Evolutionary conservation across 2,113 vertebrate genomes (phyloP), one percentile per base, ranked within the genome.

Genomic region (Tretioscincus oriximinensis): DNA sequence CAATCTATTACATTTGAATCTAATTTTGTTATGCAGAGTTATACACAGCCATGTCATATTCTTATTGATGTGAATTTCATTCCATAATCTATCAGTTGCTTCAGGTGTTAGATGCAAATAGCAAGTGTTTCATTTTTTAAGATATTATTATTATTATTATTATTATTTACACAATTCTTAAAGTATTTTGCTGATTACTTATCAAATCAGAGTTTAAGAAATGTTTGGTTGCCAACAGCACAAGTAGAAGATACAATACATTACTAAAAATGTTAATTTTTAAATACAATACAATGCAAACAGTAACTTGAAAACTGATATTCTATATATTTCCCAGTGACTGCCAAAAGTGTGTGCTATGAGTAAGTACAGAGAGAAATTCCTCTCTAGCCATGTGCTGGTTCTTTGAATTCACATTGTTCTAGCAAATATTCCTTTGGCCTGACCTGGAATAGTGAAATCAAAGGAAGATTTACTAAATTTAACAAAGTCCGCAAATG

Each of bases 111-210:
- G 21, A 3, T 5, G 83, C 81, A 84, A 91, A 81, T 84, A 12
- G 63, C 86, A 77, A 63, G 10, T 86, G 51, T 41, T 72, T 26
- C 81, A 81, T 12, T 26, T 12, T 61, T 73, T 70, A 86, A 75
- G 60, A 68, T 80, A 73, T 29, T 22, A 41, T 3, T 80, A n/a
- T 60, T 28, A 35, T 2, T 70, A 8, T 63, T 24, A 29, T 2
- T 70, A 8, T 65, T 28, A 85, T 81, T 84, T 66, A 86, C 29
- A 76, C 86, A 86, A n/a, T 77, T 87, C 89, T 63, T 58, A 58
- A 1, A 63, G 45, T 70, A 47, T 70, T 45, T 10, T 70, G 45
- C 4, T 70, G 68, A 47, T 63, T 68, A 58, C 29, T 58, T 66
- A 58, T 26, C 45, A 3, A 18, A 70, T 29, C 31, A 79, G 54